A percentile compares a stretch with the other conserved stretches of the same genome.
Conservation (phyloP, 2,888 invertebrate species). For the Camptogramma bilineatum region DNA sequence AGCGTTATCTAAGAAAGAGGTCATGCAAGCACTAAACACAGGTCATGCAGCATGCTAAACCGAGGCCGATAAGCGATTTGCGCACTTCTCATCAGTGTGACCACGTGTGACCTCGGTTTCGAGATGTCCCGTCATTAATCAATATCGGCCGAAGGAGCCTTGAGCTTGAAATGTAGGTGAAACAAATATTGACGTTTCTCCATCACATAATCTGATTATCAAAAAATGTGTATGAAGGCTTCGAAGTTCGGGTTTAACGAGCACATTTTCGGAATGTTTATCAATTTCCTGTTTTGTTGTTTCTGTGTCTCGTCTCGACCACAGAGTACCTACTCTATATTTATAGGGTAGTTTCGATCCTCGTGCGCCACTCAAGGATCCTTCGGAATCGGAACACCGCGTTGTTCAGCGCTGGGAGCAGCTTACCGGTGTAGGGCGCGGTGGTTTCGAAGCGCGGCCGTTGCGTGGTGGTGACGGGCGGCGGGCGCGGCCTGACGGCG, state of each 20-base stretch:
- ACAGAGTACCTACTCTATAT: no score
- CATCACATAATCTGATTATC: background rate
- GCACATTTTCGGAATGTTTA: background rate
- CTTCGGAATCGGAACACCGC: background rate
- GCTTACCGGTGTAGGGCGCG: conserved; percentile 72
- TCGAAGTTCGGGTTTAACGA: background rate
- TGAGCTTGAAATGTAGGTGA: conserved; percentile 1
- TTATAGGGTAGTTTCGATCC: no score
- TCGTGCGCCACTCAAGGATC: background rate
- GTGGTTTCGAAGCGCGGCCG: conserved; percentile 53
- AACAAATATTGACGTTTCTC: background rate
- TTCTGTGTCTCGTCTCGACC: no score
- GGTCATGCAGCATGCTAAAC: conserved; percentile 47
- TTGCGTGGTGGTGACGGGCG: conserved; percentile 43
- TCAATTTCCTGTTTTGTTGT: background rate
- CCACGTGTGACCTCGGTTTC: conserved; percentile 4
- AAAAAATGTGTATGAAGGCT: background rate
- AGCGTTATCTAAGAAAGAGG: conserved; percentile 41
- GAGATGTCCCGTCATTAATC: conserved; percentile 6
- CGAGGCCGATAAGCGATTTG: conserved; percentile 21
- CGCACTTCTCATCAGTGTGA: conserved; percentile 12
- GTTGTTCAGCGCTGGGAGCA: conserved; percentile 27
- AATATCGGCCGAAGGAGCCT: background rate
- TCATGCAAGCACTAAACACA: conserved; percentile 43
- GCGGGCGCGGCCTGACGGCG: conserved; percentile 26